Conservation (phyloP, 2,888 invertebrate species). For the Koerneria pararmatus region DNA sequence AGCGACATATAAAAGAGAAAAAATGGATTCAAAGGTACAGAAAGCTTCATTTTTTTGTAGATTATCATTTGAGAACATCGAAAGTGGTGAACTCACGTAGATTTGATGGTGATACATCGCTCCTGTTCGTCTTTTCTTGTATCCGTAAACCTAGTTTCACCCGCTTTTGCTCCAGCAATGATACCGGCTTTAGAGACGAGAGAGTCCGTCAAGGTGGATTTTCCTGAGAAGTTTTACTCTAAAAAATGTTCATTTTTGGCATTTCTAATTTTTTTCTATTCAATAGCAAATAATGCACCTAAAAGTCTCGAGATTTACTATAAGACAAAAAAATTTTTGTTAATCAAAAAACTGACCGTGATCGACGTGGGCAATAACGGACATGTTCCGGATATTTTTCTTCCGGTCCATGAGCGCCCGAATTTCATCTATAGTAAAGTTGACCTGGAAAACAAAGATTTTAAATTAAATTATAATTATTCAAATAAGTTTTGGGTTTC, state of each 20-base stretch:
- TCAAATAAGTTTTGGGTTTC: no score
- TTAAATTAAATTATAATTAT: background rate
- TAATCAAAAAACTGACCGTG: constrained; percentile 70
- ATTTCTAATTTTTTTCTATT: background rate
- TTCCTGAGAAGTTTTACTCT: constrained; percentile 65
- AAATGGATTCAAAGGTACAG: background rate
- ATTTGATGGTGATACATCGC: constrained; percentile 99
- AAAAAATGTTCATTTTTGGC: constrained; percentile 68
- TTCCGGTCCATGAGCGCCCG: constrained; percentile 99
- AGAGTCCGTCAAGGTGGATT: constrained; percentile 91
- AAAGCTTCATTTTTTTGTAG: background rate
- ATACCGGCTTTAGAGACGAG: constrained; percentile 99
- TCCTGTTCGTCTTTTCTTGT: constrained; percentile 99
- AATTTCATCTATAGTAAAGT: constrained; percentile 99
- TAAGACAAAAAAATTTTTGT: background rate
- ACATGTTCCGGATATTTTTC: constrained; percentile 99
- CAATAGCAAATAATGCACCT: background rate
- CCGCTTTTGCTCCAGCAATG: constrained; percentile 95
- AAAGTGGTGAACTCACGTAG: constrained; percentile 75
- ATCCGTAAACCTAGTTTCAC: constrained; percentile 97
- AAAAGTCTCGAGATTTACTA: background rate
- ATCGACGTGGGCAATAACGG: constrained; percentile 99
- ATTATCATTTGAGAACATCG: background rate
- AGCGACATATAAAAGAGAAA: background rate
- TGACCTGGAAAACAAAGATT: constrained; percentile 73